Percentiles rank a stretch among this genome's conserved stretches.
Conservation (phyloP, 2,113 vertebrate genomes). For the Albula glossodonta region DNA sequence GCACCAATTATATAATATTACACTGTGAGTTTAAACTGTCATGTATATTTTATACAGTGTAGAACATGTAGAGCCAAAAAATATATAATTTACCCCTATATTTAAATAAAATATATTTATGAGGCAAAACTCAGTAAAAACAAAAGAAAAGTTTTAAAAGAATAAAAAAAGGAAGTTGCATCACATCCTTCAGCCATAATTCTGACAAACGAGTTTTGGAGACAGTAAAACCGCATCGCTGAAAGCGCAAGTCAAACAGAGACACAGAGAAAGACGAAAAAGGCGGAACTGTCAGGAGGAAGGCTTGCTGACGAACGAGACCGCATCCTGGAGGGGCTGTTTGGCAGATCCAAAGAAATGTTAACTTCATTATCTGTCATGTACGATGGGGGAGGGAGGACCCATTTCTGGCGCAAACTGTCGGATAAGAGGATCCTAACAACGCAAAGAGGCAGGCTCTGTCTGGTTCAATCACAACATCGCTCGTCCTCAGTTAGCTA, state of each 20-base stretch:
- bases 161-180: not conserved
- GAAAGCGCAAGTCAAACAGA: not conserved
- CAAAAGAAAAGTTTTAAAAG: not conserved
- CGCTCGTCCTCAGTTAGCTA: not conserved
- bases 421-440: not conserved
- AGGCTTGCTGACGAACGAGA: not conserved
- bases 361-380: not conserved
- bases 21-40: too few relatives aligned
- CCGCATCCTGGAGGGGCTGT: not conserved
- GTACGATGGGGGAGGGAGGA: not conserved
- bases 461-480: not conserved
- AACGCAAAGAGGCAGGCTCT: not conserved
- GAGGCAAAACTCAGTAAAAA: not conserved
- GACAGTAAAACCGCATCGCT: not conserved
- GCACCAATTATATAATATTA: too few relatives aligned
- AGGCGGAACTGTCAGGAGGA: not conserved
- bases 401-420: not conserved
- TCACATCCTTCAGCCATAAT: not conserved
- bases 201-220: not conserved
- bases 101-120: too few relatives aligned
- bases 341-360: not conserved
- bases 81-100: too few relatives aligned
- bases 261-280: not conserved
- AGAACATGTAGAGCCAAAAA: too few relatives aligned
- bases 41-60: too few relatives aligned